Base-by-base conservation (phyloP, 2,113 vertebrate species). In the Cacatua alba region DNA sequence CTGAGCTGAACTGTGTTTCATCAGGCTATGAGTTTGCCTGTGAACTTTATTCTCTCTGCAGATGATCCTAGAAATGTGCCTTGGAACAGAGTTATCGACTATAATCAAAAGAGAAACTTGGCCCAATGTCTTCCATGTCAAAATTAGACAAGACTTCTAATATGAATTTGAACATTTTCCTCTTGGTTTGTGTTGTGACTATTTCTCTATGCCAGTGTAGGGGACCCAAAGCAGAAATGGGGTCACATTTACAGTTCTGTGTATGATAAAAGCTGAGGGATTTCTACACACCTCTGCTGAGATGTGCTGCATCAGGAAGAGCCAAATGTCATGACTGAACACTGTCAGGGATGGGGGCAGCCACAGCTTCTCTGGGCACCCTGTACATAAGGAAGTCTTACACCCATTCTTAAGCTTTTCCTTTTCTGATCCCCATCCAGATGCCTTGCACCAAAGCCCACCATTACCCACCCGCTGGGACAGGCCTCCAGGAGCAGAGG, bases 291-390 rank as follows among this genome's bases (percentile, higher is more conserved):
- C 3, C 31, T 25, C 37, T 29, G 46, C 67, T 33, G 63, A 31
- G 24, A 17, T 9, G 31, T 17, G 75, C 75, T 48, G 70, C n/a
- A 4, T 8, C 33, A 26, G 64, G 6, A 31, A 46, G 52, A 44
- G 44, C 44, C 21, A 17, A 23, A 23, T 7, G 3, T 19, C n/a
- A 5, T 2, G 1, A 3, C 14, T n/a, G 57, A 59, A 9, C 13
- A 5, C 33, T 35, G 33, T 20, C 9, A 21, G 33, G 20, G 57
- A 59, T 59, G 57, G 57, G 57, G 57, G 33, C 57, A 59, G 57
- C 33, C 57, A n/a, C 33, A 15, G 57, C 57, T 59, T 7, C 20
- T n/a, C 57, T 15, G 33, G 57, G 20, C 57, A 59, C 13, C 20
- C 33, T 59, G 57, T n/a, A 23, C 57, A 23, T 35, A 24, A 59